Evolutionary conservation across 2,888 invertebrate genomes (phyloP), one percentile per base, ranked within the genome.

Genomic region (Agrotis exclamationis): DNA sequence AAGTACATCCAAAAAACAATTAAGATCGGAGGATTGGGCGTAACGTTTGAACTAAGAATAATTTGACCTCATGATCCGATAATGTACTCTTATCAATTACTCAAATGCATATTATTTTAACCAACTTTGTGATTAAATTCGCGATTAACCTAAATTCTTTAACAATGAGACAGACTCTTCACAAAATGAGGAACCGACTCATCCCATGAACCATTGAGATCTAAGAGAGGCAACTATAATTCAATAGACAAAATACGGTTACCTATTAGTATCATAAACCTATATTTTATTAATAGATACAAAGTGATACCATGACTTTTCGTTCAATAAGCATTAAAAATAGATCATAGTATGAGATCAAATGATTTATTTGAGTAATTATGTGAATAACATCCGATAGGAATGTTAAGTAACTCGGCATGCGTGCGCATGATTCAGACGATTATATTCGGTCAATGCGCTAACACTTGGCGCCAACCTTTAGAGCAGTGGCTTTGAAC

Each of bases 401-500:
- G 95, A 95, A 95, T 95, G 93, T 95, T 95, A 95, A 95, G 95
- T 95, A 93, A 93, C 81, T 87, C 92, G 89, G 92, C 85, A 92
- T 93, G 94, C 87, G 89, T 81, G 73, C 79, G 86, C 82, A 87
- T 92, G 93, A 93, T 92, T 93, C 94, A 93, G 85, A 81, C 86
- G 90, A 92, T 93, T 93, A 91, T 90, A 91, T 91, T 92, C 94
- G 94, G 94, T 94, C 94, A 95, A 88, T 94, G 94, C 93, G 94
- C 90, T 89, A 92, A 92, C 90, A 88, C 89, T 90, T 88, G 93
- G 92, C 93, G 93, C 92, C 92, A 82, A 88, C 82, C 82, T 76
- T 81, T 71, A 68, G 71, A 73, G 51, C 79, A 82, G n/a, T 33
- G 56, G 33, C 4, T 33, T 18, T n/a, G 11, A 56, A 33, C 13